These are phyloP conservation scores for Ondatra zibethicus DNA, from an alignment of 2,113 vertebrate genomes.

Conservation along the genomic window DNA sequence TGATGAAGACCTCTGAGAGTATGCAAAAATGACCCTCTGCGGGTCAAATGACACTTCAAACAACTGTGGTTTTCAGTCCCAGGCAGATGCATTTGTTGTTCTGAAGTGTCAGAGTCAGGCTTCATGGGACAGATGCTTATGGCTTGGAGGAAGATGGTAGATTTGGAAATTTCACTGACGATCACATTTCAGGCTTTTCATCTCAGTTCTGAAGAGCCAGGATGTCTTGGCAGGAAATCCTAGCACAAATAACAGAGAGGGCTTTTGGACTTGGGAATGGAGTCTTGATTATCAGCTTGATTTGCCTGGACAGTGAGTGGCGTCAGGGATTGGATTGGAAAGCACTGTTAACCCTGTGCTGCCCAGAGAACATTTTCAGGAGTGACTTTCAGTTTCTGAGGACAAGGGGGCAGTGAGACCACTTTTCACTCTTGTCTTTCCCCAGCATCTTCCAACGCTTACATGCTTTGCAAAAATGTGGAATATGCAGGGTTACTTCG, in stretches of 20 bases:
- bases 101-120: background rate
- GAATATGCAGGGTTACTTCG: background rate
- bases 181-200: constrained; percentile 39
- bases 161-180: background rate
- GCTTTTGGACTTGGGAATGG: background rate
- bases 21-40: background rate
- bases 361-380: too few species aligned
- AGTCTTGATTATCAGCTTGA: background rate
- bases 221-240: background rate
- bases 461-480: background rate
- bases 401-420: too few species aligned
- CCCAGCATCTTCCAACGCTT: rapidly evolving
- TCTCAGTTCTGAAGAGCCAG: background rate
- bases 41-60: constrained; percentile 46
- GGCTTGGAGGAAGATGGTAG: constrained; percentile 1
- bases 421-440: too few species aligned
- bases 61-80: background rate
- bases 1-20: background rate
- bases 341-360: rapidly evolving
- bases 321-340: background rate
- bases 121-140: background rate
- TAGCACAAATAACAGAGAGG: background rate
- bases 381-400: background rate
- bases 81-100: background rate
- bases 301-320: background rate